Base-by-base conservation (phyloP, 2,113 vertebrate genomes). In the Gadus macrocephalus region DNA sequence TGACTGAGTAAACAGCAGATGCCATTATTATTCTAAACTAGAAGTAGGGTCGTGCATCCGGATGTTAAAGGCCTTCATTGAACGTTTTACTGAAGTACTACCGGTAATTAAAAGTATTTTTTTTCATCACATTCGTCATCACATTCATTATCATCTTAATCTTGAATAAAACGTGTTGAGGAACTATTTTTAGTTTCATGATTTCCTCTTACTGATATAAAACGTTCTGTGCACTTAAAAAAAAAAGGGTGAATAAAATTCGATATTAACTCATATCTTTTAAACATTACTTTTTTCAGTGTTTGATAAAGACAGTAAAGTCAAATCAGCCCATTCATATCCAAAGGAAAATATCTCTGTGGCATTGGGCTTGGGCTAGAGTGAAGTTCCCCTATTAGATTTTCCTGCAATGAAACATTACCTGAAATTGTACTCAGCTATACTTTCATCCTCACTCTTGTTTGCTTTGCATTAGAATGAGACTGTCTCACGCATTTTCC, bases 231-330 rank as follows among this genome's bases (percentile, higher is more conserved):
- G 25, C 25, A 25, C 49, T 49, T 68, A 35, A 62, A 62, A 68
- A 68, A 71, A 42, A 11, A 64, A 64, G 53, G 31, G 31, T 35
- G 31, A 35, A 35, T 35, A 35, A 35, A 27, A 11, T 20, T 11
- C 53, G 27, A 0, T 55, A 7, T 8, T 11, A 28, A 25, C 64
- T 25, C 31, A 35, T 12, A 65, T 67, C 4, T 53, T 15, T 53
- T 53, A 17, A 53, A 70, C 35, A 70, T 31, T 19, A 27, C 7
- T 15, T 69, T 22, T 11, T 16, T 66, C 67, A 66, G 75, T 70
- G 81, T 78, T 79, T 67, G 67, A 81, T 66, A 77, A 81, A 71
- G 8, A 15, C 35, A 58, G 28, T 3, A 77, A 74, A 71, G 3
- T 15, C 42, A 49, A 17, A 84, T 53, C 70, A 84, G 38, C 70